A percentile compares a stretch with the other conserved stretches of the same genome.
phyloP scores from a whole-genome alignment of 2,888 invertebrate species.

The Pogonocherus hispidulus region DNA sequence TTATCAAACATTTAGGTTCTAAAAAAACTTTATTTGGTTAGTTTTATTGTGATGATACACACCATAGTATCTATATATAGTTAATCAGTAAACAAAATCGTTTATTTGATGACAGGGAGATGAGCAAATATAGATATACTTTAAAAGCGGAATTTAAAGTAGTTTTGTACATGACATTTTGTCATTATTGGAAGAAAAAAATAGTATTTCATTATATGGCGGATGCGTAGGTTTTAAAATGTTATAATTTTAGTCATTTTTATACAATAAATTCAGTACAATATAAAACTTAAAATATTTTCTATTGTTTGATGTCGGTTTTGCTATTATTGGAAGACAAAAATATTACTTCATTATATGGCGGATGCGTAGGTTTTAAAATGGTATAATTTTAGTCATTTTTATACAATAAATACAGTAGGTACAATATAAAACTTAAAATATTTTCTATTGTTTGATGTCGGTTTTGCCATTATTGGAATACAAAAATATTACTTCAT shows the following conservation, averaged over 20 bases:
- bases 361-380: constrained; percentile 6
- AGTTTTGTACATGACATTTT: neutral
- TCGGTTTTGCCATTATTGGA: neutral
- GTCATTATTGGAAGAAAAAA: neutral
- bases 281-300: too few relatives aligned
- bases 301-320: too few relatives aligned
- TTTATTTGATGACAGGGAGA: neutral
- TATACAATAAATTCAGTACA: too few relatives aligned
- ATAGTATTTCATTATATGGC: neutral
- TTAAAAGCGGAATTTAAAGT: neutral
- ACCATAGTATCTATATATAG: too few relatives aligned
- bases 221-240: neutral
- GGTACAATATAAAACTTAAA: too few relatives aligned
- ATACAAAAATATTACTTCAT: neutral
- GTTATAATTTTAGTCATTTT: too few relatives aligned
- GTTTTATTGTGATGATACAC: too few relatives aligned
- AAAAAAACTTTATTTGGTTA: too few relatives aligned
- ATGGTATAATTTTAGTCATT: too few relatives aligned
- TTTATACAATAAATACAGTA: too few relatives aligned
- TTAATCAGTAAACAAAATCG: neutral
- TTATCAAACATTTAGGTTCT: too few relatives aligned
- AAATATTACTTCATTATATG: neutral
- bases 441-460: too few relatives aligned
- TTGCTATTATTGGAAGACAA: neutral
- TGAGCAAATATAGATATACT: neutral